These are phyloP conservation scores for Congeria kusceri DNA, from an alignment of 2,888 invertebrate species.

Conservation along the genomic window DNA sequence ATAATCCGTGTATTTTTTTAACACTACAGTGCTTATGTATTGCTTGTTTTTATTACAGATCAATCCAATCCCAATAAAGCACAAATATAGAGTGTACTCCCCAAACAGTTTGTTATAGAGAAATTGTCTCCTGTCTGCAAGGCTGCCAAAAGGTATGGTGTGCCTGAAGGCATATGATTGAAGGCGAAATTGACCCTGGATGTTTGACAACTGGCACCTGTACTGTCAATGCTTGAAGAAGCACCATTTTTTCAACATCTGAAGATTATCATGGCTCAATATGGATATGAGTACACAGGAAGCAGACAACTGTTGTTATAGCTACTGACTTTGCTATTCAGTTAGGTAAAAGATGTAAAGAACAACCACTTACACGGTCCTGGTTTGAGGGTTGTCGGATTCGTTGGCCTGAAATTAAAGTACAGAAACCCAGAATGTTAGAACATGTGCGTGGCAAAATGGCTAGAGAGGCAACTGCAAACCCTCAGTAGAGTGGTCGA, in stretches of 20 bases:
- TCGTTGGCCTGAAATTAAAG: conserved; percentile 18
- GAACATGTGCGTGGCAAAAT: too few species aligned
- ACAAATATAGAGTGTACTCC: conserved; percentile 1
- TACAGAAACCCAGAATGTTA: background rate
- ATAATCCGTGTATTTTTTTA: too few species aligned
- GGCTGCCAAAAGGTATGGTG: conserved; percentile 1
- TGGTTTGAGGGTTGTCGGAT: too few species aligned
- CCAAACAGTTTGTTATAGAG: background rate
- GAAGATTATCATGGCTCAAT: conserved; percentile 27
- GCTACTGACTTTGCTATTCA: conserved; percentile 34
- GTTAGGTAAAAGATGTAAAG: conserved; percentile 24
- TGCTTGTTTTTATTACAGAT: background rate
- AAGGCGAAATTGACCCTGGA: conserved; percentile 1
- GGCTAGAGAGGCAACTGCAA: too few species aligned
- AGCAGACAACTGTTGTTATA: conserved; percentile 22
- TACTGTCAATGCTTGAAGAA: background rate
- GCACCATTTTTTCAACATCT: conserved; percentile 11
- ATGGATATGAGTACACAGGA: conserved; percentile 42
- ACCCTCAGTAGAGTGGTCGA: background rate
- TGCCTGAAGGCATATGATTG: background rate
- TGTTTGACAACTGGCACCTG: conserved; percentile 6
- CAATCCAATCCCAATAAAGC: conserved; percentile 1
- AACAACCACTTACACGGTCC: too few species aligned
- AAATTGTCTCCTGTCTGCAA: background rate
- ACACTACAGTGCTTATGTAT: too few species aligned